Evolutionary conservation across 1,140 invertebrate species (phyloP).

Genomic region (Dendroctonus ponderosae): DNA sequence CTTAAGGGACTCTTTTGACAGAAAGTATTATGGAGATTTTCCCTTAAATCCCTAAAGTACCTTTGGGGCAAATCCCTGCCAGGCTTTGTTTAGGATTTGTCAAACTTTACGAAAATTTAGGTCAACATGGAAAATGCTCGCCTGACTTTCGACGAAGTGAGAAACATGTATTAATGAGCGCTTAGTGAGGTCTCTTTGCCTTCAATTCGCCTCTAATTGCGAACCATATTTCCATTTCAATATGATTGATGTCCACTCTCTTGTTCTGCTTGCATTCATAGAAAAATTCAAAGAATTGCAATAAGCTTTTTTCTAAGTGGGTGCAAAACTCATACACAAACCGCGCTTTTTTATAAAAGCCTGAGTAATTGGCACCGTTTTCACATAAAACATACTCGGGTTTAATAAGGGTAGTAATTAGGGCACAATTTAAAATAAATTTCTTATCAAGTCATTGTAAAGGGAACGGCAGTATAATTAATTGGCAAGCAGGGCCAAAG

Average conservation of each 20-base stretch:
- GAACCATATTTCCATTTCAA: not conserved
- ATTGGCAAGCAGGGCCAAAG: not conserved
- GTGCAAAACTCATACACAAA: not conserved
- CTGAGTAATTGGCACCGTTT: not conserved
- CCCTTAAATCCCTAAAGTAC: constrained; percentile 15
- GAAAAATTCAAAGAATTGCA: not conserved
- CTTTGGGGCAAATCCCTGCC: constrained; percentile 7
- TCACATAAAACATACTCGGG: not conserved
- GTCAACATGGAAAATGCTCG: not conserved
- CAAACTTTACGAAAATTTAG: constrained; percentile 19
- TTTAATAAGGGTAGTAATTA: not conserved
- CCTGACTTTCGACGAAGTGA: not conserved
- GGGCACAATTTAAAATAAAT: not conserved
- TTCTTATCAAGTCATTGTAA: not conserved
- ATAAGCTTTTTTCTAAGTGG: not conserved
- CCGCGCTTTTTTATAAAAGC: not conserved
- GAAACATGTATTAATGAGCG: not conserved
- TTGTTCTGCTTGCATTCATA: not conserved
- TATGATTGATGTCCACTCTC: not conserved
- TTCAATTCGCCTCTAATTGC: not conserved
- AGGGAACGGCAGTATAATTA: not conserved
- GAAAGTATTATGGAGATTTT: constrained; percentile 23
- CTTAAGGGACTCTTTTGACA: constrained; percentile 27
- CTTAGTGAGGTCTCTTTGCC: no score
- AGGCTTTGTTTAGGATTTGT: constrained; percentile 18